Evolutionary conservation across 2,888 invertebrate genomes (phyloP).

Genomic region (Pycnomerus fuliginosus): DNA sequence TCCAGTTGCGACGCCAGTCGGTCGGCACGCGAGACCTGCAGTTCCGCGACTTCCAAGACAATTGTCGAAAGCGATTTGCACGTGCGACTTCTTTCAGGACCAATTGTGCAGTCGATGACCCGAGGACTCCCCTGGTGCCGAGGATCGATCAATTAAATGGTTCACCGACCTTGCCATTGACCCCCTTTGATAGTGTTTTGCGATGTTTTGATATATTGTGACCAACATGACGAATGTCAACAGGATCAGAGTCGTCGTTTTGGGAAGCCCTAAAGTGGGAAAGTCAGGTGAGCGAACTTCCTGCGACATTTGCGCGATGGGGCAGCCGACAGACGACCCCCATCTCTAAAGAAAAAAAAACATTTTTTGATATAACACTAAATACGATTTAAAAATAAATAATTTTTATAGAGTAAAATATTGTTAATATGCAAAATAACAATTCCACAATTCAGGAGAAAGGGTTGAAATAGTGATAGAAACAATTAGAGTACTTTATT

Average conservation of each 20-base stretch:
- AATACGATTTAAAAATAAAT: too few species aligned
- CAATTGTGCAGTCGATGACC: constrained; percentile 14
- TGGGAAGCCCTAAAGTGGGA: constrained; percentile 74
- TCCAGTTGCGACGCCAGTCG: constrained; percentile 28
- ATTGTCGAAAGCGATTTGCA: constrained; percentile 1
- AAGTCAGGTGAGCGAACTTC: constrained; percentile 73
- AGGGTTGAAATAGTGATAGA: too few species aligned
- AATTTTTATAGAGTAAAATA: too few species aligned
- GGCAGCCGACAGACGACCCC: too few species aligned
- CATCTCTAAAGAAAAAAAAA: too few species aligned
- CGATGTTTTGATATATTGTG: neutral
- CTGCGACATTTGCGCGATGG: too few species aligned
- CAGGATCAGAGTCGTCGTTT: constrained; percentile 77
- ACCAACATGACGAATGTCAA: constrained; percentile 68
- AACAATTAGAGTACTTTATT: too few species aligned
- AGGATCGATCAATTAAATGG: constrained; percentile 24
- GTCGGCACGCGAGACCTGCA: constrained; percentile 30
- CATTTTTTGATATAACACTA: too few species aligned
- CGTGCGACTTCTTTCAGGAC: constrained; percentile 4
- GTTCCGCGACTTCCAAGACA: neutral
- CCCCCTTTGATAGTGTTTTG: constrained; percentile 5
- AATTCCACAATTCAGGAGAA: too few species aligned
- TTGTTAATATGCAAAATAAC: too few species aligned
- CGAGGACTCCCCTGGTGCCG: constrained; percentile 13
- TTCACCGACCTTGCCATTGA: constrained; percentile 27